A percentile compares a stretch with the other conserved stretches of the same genome.
Evolutionary conservation across 1,140 invertebrate genomes (phyloP).

Genomic region (Drosophila prosaltans): DNA sequence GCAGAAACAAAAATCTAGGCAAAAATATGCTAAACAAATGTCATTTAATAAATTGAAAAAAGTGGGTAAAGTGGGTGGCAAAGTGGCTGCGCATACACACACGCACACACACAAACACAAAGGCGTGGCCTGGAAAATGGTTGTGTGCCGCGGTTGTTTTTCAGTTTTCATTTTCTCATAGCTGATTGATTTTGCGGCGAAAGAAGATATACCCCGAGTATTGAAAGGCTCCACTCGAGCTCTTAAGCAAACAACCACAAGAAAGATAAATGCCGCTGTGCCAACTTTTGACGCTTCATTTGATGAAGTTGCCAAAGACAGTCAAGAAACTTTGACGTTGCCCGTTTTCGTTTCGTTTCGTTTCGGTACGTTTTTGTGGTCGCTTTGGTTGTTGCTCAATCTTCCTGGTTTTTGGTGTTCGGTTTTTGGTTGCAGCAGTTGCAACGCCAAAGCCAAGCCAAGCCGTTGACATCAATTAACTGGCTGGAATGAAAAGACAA

Average conservation of each 20-base stretch:
- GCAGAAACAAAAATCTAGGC: constrained; percentile 57
- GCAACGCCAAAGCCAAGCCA: constrained; percentile 6
- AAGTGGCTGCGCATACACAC: background rate
- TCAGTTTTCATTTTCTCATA: constrained; percentile 37
- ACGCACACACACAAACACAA: background rate
- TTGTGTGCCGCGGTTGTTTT: background rate
- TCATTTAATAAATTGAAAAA: constrained; percentile 80
- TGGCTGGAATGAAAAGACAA: constrained; percentile 20
- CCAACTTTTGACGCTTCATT: constrained; percentile 66
- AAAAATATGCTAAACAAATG: constrained; percentile 64
- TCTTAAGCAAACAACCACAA: constrained; percentile 49
- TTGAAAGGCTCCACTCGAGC: constrained; percentile 19
- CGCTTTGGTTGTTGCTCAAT: constrained; percentile 75
- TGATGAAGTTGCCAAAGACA: constrained; percentile 71
- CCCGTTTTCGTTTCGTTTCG: too few species aligned
- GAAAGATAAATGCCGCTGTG: constrained; percentile 60
- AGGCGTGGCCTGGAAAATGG: constrained; percentile 24
- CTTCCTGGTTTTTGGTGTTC: constrained; percentile 60
- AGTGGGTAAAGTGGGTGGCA: constrained; percentile 24
- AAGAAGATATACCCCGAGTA: constrained; percentile 26
- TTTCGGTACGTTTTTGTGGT: constrained; percentile 48
- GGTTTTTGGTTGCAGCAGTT: constrained; percentile 24
- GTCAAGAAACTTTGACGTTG: constrained; percentile 21
- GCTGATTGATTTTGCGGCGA: constrained; percentile 77
- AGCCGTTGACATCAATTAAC: constrained; percentile 79